These are phyloP conservation scores for Tryphoninae sp. DNA, from an alignment of 2,888 invertebrate species.

Conservation along the genomic window DNA sequence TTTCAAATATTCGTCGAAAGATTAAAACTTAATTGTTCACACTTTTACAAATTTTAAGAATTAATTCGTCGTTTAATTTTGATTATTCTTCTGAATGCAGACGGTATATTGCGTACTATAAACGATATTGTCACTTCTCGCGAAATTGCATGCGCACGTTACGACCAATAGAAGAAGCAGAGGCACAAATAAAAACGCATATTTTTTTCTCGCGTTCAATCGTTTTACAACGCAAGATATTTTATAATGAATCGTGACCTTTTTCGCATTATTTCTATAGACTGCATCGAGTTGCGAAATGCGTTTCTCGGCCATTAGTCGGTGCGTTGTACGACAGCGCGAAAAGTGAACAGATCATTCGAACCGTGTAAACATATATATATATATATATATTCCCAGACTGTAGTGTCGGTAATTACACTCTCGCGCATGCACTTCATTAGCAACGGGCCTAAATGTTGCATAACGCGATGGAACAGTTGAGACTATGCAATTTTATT, in stretches of 20 bases:
- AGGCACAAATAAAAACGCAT: conserved; percentile 21
- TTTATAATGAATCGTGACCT: conserved; percentile 66
- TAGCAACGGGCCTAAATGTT: conserved; percentile 75
- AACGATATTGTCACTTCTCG: not conserved
- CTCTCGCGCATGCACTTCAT: conserved; percentile 77
- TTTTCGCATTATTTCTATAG: conserved; percentile 58
- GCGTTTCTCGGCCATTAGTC: conserved; percentile 63
- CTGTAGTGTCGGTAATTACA: conserved; percentile 74
- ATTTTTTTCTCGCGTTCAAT: conserved; percentile 34
- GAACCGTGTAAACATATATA: conserved; percentile 57
- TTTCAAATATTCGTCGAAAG: too few species aligned
- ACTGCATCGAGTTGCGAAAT: conserved; percentile 67
- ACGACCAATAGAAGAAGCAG: not conserved
- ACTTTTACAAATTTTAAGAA: too few species aligned
- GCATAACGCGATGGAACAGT: conserved; percentile 70
- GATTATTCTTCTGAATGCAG: too few species aligned
- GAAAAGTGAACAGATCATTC: conserved; percentile 72
- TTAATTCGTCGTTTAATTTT: too few species aligned
- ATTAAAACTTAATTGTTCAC: too few species aligned
- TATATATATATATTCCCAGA: conserved; percentile 40
- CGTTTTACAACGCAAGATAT: conserved; percentile 30
- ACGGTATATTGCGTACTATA: not conserved
- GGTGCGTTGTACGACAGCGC: conserved; percentile 60
- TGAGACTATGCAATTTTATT: conserved; percentile 75
- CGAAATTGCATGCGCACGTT: not conserved